Percentiles rank a stretch among this genome's conserved stretches.
These are phyloP conservation scores for Megathymus violae DNA, from an alignment of 1,140 invertebrate genomes.

Conservation along the genomic window DNA sequence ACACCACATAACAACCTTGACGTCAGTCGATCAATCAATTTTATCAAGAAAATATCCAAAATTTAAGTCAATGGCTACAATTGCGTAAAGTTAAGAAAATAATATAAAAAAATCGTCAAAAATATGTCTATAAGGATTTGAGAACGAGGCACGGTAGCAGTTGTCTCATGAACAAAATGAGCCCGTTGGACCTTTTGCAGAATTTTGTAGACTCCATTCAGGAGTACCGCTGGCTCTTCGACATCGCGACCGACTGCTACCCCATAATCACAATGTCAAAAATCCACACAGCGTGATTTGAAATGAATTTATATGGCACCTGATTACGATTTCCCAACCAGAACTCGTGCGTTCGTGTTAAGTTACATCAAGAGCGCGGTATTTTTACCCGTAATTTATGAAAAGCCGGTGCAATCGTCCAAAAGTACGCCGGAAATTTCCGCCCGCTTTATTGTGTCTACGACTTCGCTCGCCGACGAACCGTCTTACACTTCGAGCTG, in stretches of 20 bases:
- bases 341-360: not conserved
- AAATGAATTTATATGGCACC: conserved; percentile 16
- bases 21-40: conserved; percentile 14
- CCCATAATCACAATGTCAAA: conserved; percentile 65
- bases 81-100: conserved; percentile 14
- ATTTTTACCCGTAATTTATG: not conserved
- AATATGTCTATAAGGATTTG: conserved; percentile 7
- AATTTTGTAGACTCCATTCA: conserved; percentile 55
- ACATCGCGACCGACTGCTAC: conserved; percentile 61
- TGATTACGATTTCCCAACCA: not conserved
- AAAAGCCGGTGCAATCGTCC: conserved; percentile 16
- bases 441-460: conserved; percentile 2
- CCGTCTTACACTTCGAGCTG: not conserved
- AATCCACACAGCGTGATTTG: conserved; percentile 61
- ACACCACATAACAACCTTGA: conserved; percentile 13
- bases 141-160: conserved; percentile 13
- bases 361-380: conserved; percentile 1
- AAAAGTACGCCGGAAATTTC: conserved; percentile 32
- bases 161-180: conserved; percentile 50
- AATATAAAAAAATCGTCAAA: conserved; percentile 7
- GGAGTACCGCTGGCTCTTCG: conserved; percentile 66
- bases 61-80: conserved; percentile 5
- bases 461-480: conserved; percentile 18
- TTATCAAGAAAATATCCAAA: conserved; percentile 14
- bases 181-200: conserved; percentile 54